Evolutionary conservation across 2,888 invertebrate species (phyloP).

Genomic region (Tenthredo notha): DNA sequence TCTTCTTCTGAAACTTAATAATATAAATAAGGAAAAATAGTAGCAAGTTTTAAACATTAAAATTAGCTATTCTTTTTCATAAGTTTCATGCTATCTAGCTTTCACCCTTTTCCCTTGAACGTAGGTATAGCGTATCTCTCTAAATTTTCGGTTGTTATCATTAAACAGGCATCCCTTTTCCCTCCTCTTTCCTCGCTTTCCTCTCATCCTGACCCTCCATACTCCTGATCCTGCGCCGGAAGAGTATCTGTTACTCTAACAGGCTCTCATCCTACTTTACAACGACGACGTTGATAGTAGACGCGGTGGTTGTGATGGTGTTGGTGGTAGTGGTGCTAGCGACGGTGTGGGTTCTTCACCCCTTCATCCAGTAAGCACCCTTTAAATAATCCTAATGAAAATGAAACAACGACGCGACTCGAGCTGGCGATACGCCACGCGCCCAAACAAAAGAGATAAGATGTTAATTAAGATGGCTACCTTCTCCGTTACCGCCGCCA

Average conservation of each 20-base stretch:
- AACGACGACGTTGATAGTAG: neutral
- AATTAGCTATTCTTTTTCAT: conserved; percentile 36
- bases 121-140: conserved; percentile 35
- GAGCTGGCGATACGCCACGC: conserved; percentile 56
- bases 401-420: conserved; percentile 46
- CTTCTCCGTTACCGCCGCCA: conserved; percentile 19
- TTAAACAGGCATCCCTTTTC: conserved; percentile 44
- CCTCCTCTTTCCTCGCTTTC: neutral
- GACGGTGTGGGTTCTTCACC: conserved; percentile 23
- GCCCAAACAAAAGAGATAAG: conserved; percentile 57
- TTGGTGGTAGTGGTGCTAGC: neutral
- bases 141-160: conserved; percentile 48
- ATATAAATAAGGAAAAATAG: neutral
- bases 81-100: conserved; percentile 39
- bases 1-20: neutral
- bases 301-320: neutral
- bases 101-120: conserved; percentile 20
- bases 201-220: neutral
- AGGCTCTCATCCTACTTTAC: neutral
- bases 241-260: conserved; percentile 48
- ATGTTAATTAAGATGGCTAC: conserved; percentile 58
- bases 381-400: conserved; percentile 55
- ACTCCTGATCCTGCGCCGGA: conserved; percentile 29
- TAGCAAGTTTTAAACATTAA: neutral
- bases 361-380: conserved; percentile 46